Base-by-base conservation (phyloP, 2,888 invertebrate genomes). In the Mamestra brassicae region DNA sequence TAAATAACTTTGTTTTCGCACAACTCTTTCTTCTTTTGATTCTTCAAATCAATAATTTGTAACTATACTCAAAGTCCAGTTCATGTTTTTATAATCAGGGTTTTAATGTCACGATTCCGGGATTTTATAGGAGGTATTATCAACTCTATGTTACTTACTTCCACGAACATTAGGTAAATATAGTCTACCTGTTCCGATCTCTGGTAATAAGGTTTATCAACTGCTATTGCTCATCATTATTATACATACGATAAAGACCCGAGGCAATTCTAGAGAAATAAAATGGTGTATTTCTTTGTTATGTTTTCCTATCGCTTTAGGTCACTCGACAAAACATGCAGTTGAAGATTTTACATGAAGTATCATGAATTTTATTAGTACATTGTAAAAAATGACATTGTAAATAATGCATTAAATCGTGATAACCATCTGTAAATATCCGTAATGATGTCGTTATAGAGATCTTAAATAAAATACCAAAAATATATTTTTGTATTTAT, bases 361-460 rank as follows among this genome's bases (percentile, higher is more conserved):
- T 76, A 68, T 78, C 61, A 71, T 79, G 42, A 61, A 55, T 68
- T 69, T 55, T 58, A 78, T 50, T 76, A 77, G 72, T 74, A 65
- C 71, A 63, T 42, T 74, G 73, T 78, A 68, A 76, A 80, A 11
- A 71, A 82, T n/a, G 10, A 77, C 81, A 81, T 73, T 86, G 87
- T 87, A 88, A 42, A 88, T 86, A 87, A 57, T 65, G 60, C 71
- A 84, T 80, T 52, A 64, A 80, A 81, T 74, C 55, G 80, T 84
- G 76, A 85, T 86, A 84, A 84, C 79, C 83, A 86, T 80, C 73
- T 87, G 87, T 87, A 87, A 74, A 88, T 88, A 88, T 45, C 66
- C 76, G 72, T 75, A 81, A 71, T 76, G 79, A 82, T 78, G 70
- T 84, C 76, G 70, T 76, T 78, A 76, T 80, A 85, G 65, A 75